Percentiles rank a stretch among this genome's conserved stretches.
Conservation (phyloP, 2,113 vertebrate species). For the Ciconia boyciana region DNA sequence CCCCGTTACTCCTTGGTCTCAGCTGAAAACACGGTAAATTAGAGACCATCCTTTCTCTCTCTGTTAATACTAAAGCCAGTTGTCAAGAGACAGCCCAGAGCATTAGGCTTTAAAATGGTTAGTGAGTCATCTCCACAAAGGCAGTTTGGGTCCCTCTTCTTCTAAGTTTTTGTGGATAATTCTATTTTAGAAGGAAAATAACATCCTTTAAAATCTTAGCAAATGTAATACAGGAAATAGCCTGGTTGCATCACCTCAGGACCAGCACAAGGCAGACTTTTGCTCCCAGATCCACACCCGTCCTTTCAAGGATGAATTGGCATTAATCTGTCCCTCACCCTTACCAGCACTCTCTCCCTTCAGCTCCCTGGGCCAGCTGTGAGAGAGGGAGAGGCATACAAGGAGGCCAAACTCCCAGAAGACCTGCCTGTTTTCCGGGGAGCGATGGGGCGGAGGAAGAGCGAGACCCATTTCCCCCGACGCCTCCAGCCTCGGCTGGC, state of each 20-base stretch:
- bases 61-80: neutral
- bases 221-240: neutral
- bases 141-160: neutral
- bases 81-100: neutral
- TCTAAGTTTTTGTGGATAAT: neutral
- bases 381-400: neutral
- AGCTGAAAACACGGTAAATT: neutral
- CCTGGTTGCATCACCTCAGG: neutral
- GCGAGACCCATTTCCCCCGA: neutral
- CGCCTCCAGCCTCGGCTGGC: neutral
- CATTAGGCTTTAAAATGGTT: neutral
- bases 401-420: neutral
- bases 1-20: neutral
- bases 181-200: neutral
- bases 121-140: neutral
- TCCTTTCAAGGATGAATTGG: neutral
- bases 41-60: neutral
- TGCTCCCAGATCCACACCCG: neutral
- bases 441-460: neutral
- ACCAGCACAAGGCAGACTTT: neutral
- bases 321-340: neutral
- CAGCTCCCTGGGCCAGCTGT: neutral
- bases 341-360: neutral
- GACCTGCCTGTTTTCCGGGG: neutral
- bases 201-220: neutral